These are phyloP conservation scores for Proisotoma minuta DNA, from an alignment of 2,888 invertebrate genomes.

Conservation along the genomic window DNA sequence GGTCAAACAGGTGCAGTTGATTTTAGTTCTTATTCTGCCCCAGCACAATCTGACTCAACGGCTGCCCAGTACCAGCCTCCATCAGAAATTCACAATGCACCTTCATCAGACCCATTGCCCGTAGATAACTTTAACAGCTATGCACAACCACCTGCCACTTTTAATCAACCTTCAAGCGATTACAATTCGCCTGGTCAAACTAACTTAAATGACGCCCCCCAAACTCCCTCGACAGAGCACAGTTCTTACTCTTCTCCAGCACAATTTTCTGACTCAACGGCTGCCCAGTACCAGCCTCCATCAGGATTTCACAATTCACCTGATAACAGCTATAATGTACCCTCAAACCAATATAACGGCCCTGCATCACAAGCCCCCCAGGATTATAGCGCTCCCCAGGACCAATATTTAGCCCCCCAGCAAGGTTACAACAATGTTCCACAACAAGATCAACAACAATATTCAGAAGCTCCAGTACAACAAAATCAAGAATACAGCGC, in stretches of 20 bases:
- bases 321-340: slow-evolving; percentile 20
- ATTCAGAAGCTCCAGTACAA: background rate
- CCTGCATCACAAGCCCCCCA: slow-evolving; percentile 23
- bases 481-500: slow-evolving; percentile 23
- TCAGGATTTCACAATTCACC: slow-evolving; percentile 28
- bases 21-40: slow-evolving; percentile 21
- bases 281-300: slow-evolving; percentile 44
- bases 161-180: background rate
- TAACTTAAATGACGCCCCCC: no score
- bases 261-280: slow-evolving; percentile 29
- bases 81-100: slow-evolving; percentile 27
- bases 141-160: slow-evolving; percentile 22
- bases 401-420: slow-evolving; percentile 13
- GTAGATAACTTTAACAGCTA: slow-evolving; percentile 29
- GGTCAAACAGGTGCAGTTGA: no score
- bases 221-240: no score
- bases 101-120: slow-evolving; percentile 25
- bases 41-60: slow-evolving; percentile 26
- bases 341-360: slow-evolving; percentile 27
- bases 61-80: slow-evolving; percentile 44
- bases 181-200: slow-evolving; percentile 7
- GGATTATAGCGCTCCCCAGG: slow-evolving; percentile 24
- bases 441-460: background rate
- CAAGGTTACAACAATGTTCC: background rate
- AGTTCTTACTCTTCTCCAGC: slow-evolving; percentile 17